Conservation (phyloP, 2,888 invertebrate species). For the Clepsis dumicolana region DNA sequence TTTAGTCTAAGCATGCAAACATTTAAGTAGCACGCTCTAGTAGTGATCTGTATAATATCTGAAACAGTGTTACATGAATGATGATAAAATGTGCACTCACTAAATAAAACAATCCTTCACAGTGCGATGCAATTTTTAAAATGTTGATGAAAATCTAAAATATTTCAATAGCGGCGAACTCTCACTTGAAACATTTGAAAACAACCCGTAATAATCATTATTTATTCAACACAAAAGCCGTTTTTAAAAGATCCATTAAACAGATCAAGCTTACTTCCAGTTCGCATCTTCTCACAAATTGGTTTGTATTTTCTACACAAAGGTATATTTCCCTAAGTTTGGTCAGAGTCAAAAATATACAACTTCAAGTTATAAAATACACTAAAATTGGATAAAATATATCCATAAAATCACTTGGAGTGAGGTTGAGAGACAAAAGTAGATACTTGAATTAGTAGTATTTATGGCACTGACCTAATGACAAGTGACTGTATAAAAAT, state of each 20-base stretch:
- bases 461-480: conserved; percentile 26
- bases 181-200: conserved; percentile 17
- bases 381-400: conserved; percentile 2
- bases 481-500: conserved; percentile 56
- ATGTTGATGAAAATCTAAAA: conserved; percentile 1
- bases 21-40: too few relatives aligned
- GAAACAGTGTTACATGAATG: too few relatives aligned
- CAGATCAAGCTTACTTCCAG: conserved; percentile 22
- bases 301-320: conserved; percentile 30
- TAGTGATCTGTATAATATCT: too few relatives aligned
- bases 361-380: not conserved
- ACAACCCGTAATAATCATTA: conserved; percentile 18
- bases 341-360: conserved; percentile 25
- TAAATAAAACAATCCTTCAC: not conserved
- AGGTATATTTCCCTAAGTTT: conserved; percentile 28
- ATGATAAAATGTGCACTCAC: not conserved
- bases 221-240: conserved; percentile 12
- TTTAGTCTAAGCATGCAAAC: too few relatives aligned
- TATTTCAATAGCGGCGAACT: conserved; percentile 10
- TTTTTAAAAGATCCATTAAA: conserved; percentile 11
- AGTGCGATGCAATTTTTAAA: not conserved
- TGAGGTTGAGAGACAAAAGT: not conserved
- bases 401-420: conserved; percentile 1
- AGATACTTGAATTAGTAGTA: conserved; percentile 13
- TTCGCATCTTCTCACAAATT: not conserved